A percentile compares a stretch with the other conserved stretches of the same genome.
These are phyloP conservation scores for Autographa pulchrina DNA, from an alignment of 2,888 invertebrate genomes.

Conservation along the genomic window DNA sequence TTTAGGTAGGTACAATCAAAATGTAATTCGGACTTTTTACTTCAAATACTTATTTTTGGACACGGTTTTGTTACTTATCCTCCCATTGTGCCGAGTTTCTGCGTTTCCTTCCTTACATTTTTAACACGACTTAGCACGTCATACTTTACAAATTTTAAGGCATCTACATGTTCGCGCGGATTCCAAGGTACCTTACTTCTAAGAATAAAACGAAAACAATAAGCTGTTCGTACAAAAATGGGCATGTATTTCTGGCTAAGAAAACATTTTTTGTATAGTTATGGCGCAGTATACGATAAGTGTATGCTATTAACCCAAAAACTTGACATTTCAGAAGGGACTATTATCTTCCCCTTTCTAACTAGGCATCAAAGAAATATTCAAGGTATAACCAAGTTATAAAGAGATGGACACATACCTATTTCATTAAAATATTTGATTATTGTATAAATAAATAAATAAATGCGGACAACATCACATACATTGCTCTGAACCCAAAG, in stretches of 20 bases:
- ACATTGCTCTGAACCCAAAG: no score
- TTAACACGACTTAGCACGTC: conserved; percentile 7
- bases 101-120: conserved; percentile 28
- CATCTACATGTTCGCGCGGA: conserved; percentile 5
- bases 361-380: conserved; percentile 20
- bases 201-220: conserved; percentile 17
- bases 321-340: conserved; percentile 56
- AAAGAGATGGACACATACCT: no score
- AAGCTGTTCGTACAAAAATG: neutral
- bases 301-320: conserved; percentile 57
- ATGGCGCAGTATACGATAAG: conserved; percentile 25
- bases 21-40: conserved; percentile 36
- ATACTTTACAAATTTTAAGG: neutral
- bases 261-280: conserved; percentile 28
- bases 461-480: no score
- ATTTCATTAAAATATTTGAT: no score
- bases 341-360: conserved; percentile 50
- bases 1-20: conserved; percentile 35
- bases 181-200: conserved; percentile 32
- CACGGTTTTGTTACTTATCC: conserved; percentile 21
- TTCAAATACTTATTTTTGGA: conserved; percentile 28
- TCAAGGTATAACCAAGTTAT: conserved; percentile 5
- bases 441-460: no score
- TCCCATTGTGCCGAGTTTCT: conserved; percentile 28
- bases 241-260: conserved; percentile 18